These are phyloP conservation scores for Tursiops truncatus DNA, from an alignment of 2,113 vertebrate genomes.

Conservation along the genomic window DNA sequence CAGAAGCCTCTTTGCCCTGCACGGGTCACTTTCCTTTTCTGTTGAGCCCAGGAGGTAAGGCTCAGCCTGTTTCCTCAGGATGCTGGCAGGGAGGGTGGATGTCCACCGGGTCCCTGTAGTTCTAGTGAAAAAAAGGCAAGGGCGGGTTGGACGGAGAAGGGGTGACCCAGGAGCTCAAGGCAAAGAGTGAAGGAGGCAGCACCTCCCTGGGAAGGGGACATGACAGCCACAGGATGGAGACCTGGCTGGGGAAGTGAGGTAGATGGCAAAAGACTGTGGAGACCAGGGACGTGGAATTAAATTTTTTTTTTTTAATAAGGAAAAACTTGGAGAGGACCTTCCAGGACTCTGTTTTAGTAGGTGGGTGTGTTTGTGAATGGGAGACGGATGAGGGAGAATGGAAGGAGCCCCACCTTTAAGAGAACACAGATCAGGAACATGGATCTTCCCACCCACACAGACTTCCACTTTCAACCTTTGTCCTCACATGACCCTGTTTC, in stretches of 20 bases:
- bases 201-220: neutral
- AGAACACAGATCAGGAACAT: neutral
- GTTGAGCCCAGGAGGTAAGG: slow-evolving; percentile 30
- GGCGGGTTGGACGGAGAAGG: neutral
- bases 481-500: neutral
- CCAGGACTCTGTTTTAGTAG: neutral
- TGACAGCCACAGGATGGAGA: neutral
- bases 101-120: neutral
- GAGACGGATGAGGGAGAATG: neutral
- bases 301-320: neutral
- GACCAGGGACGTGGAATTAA: neutral
- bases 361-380: neutral
- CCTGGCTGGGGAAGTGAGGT: neutral
- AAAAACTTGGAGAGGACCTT: neutral
- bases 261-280: neutral
- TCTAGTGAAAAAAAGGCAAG: neutral
- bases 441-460: neutral
- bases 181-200: neutral
- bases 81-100: neutral
- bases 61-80: slow-evolving; percentile 17
- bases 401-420: neutral
- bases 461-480: neutral
- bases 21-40: slow-evolving; percentile 36
- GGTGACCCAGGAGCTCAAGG: neutral
- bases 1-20: slow-evolving; percentile 53